A percentile compares a stretch with the other conserved stretches of the same genome.
phyloP scores from a whole-genome alignment of 2,888 invertebrate species.

The Mesodorylaimus sp. region DNA sequence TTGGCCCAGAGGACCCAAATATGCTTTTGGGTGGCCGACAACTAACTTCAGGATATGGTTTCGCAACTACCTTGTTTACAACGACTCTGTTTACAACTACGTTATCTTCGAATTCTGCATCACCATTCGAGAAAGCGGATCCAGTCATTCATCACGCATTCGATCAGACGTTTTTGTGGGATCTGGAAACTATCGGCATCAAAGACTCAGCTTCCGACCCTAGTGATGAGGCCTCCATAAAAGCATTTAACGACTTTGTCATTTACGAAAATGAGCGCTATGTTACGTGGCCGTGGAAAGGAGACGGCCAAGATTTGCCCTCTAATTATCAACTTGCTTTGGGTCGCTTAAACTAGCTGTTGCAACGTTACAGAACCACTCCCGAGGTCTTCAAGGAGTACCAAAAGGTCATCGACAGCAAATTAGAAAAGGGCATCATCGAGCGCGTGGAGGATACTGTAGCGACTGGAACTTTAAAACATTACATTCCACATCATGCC shows the following conservation, averaged over 20 bases:
- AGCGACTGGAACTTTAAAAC: not conserved
- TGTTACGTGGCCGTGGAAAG: slow-evolving; percentile 1
- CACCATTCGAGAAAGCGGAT: no score
- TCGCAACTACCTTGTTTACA: no score
- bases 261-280: not conserved
- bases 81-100: no score
- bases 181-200: not conserved
- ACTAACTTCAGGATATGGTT: no score
- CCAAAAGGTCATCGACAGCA: slow-evolving; percentile 3
- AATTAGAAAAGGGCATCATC: slow-evolving; percentile 5
- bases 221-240: not conserved
- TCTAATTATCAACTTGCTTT: not conserved
- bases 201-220: not conserved
- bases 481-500: not conserved
- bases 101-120: no score
- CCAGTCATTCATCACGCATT: no score
- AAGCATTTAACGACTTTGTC: not conserved
- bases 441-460: not conserved
- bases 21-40: no score
- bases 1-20: no score
- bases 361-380: not conserved
- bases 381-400: slow-evolving; percentile 3
- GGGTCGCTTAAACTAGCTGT: slow-evolving; percentile 1
- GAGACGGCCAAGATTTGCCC: not conserved
- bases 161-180: no score